Evolutionary conservation across 2,888 invertebrate genomes (phyloP), one percentile per base, ranked within the genome.

Genomic region (Himalopsyche tibetana): DNA sequence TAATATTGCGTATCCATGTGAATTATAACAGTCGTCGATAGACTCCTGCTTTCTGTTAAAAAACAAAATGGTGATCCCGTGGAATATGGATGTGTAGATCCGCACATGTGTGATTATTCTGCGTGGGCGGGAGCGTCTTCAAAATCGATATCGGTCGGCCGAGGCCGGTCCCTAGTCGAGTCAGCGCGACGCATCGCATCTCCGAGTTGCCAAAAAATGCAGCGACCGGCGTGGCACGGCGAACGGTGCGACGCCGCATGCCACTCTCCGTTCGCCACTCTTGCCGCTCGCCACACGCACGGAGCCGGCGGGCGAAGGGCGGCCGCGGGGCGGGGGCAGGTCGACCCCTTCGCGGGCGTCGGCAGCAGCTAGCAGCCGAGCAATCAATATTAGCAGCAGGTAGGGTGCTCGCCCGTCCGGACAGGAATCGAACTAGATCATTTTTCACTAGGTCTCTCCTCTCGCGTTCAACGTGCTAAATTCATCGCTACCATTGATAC

Each of bases 311-410:
- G 89, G 90, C 63, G 90, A 80, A 38, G 80, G 42, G 45, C 42
- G 80, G 88, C 90, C 89, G 90, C 90, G 89, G 63, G 55, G 69
- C 51, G 55, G 82, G 55, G 28, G 74, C 42, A 42, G 79, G 80
- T 38, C 90, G 89, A 90, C 89, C 90, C 90, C 90, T 89, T 89
- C 89, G 89, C 87, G 90, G 90, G 89, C 89, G 89, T 90, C 91
- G 91, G 91, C 91, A 90, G 91, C 36, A 28, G 63, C 40, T 19
- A 19, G 36, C 74, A 74, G 74, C 74, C 74, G 36, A 74, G 28
- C 74, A 74, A 74, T 74, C 74, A 36, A 74, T 74, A 74, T 74
- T 74, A 74, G 74, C 74, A 74, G 74, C 74, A 74, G 74, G 74
- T 74, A 74, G 74, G 74, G 74, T 74, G 74, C 74, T 36, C 36